phyloP scores from a whole-genome alignment of 2,797 vertebrate genomes.

The Sparus aurata region DNA sequence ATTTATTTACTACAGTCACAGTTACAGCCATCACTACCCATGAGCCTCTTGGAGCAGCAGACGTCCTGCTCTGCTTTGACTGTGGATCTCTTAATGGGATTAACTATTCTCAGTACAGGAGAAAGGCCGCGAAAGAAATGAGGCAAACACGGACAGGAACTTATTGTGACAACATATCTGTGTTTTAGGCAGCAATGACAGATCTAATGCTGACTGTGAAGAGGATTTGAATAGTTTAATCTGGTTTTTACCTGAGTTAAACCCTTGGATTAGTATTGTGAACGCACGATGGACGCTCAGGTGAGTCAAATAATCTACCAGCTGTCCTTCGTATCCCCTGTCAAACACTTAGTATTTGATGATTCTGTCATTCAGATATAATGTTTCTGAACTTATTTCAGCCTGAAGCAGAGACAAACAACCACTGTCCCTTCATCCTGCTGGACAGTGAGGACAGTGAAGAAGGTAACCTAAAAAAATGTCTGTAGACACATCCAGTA shows the following conservation, averaged over 20 bases:
- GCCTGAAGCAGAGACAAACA: slow-evolving; percentile 48
- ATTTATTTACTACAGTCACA: slow-evolving; percentile 7
- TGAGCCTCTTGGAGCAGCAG: slow-evolving; percentile 64
- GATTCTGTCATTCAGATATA: neutral
- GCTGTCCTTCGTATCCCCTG: neutral
- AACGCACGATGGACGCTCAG: slow-evolving; percentile 50
- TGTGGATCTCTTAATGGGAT: slow-evolving; percentile 85
- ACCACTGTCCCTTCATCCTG: slow-evolving; percentile 21
- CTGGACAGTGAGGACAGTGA: slow-evolving; percentile 76
- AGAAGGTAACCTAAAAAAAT: slow-evolving; percentile 74
- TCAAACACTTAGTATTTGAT: neutral
- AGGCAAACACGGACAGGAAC: slow-evolving; percentile 23
- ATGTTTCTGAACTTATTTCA: slow-evolving; percentile 48
- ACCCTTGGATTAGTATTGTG: slow-evolving; percentile 22
- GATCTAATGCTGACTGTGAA: neutral
- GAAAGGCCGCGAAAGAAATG: slow-evolving; percentile 39
- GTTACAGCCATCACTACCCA: slow-evolving; percentile 45
- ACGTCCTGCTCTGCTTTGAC: slow-evolving; percentile 58
- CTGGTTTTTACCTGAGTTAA: neutral
- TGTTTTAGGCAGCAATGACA: slow-evolving; percentile 1
- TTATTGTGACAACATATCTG: neutral
- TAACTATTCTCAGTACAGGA: slow-evolving; percentile 73
- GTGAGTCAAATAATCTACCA: slow-evolving; percentile 62
- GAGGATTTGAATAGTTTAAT: slow-evolving; percentile 19
- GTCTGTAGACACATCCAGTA: neutral